Conservation (phyloP, 30 jellyfish, hydroid and myxozoan genomes). For the Chrysaora quinquecirrha region DNA sequence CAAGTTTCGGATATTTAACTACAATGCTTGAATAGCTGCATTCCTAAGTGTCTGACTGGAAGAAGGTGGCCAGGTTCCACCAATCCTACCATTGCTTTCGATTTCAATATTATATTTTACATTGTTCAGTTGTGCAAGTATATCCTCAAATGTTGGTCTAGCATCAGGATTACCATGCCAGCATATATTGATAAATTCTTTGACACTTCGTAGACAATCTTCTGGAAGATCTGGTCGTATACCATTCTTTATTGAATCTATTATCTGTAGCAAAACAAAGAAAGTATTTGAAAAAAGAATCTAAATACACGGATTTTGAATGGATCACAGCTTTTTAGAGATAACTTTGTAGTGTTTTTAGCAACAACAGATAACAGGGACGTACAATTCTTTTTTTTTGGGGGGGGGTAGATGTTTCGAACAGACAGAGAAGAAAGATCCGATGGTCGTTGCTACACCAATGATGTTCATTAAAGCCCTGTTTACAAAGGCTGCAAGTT, state of each 20-base stretch:
- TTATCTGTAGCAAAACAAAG: constrained; percentile 22
- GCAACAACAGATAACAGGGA: neutral
- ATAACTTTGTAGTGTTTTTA: neutral
- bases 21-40: neutral
- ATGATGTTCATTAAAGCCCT: too few relatives aligned
- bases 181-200: constrained; percentile 18
- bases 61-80: constrained; percentile 6
- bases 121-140: constrained; percentile 4
- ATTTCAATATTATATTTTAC: neutral
- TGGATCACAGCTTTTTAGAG: neutral
- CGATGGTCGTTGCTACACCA: too few relatives aligned
- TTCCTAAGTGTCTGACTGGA: neutral
- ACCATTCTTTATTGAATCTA: constrained; percentile 47
- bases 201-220: constrained; percentile 21
- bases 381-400: too few relatives aligned
- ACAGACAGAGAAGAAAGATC: too few relatives aligned
- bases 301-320: neutral
- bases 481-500: too few relatives aligned
- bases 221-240: constrained; percentile 51
- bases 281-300: neutral
- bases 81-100: neutral
- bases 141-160: constrained; percentile 49
- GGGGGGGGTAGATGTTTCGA: too few relatives aligned
- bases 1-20: too few relatives aligned
- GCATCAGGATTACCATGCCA: constrained; percentile 62